Evolutionary conservation across 2,888 invertebrate genomes (phyloP).

Genomic region (Torymus texanus): DNA sequence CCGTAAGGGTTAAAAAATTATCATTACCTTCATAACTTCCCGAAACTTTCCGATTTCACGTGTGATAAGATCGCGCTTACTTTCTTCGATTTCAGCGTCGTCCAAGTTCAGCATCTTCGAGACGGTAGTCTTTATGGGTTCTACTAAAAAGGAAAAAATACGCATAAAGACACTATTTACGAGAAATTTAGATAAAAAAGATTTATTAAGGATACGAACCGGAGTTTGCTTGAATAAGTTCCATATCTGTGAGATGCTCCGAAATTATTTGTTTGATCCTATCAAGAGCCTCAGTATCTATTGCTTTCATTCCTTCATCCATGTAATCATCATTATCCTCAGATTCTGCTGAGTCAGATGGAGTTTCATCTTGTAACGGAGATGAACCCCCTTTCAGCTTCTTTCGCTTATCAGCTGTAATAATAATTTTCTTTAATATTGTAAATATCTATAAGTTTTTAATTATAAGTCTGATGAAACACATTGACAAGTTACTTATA

Average conservation of each 20-base stretch:
- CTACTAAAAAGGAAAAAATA: constrained; percentile 76
- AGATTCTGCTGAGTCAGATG: constrained; percentile 77
- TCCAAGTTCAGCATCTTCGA: constrained; percentile 78
- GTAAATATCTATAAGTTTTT: neutral
- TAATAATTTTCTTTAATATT: constrained; percentile 8
- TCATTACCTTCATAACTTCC: constrained; percentile 94
- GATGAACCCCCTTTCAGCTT: constrained; percentile 78
- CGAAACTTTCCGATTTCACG: constrained; percentile 98
- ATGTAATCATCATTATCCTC: constrained; percentile 81
- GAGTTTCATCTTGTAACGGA: constrained; percentile 78
- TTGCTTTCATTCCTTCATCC: constrained; percentile 85
- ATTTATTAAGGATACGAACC: constrained; percentile 60
- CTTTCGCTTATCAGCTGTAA: constrained; percentile 79
- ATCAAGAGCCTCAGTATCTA: constrained; percentile 85
- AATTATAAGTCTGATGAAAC: no score
- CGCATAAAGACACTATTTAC: constrained; percentile 1
- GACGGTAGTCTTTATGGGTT: constrained; percentile 66
- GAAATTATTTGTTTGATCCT: constrained; percentile 87
- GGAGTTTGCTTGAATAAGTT: constrained; percentile 70
- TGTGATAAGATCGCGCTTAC: constrained; percentile 96
- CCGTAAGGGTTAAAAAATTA: constrained; percentile 23
- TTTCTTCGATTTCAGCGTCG: constrained; percentile 95
- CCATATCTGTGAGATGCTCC: constrained; percentile 80
- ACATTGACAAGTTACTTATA: no score
- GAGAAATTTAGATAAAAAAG: constrained; percentile 52